These are phyloP conservation scores for Ochlodes sylvanus DNA, from an alignment of 2,888 invertebrate genomes.

Conservation along the genomic window DNA sequence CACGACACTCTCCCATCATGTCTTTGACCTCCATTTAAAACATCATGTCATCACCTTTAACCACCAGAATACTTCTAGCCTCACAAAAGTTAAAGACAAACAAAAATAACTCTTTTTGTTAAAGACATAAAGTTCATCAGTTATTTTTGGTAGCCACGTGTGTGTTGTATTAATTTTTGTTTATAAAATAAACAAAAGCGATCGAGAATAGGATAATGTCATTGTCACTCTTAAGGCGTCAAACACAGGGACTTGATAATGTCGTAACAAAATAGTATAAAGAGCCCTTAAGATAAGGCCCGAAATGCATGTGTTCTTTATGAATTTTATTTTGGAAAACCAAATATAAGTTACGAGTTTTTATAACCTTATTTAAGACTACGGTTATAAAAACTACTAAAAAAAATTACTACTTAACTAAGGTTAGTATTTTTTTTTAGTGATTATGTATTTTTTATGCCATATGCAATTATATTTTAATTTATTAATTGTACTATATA, in stretches of 20 bases:
- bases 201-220: constrained; percentile 77
- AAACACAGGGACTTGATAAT: constrained; percentile 61
- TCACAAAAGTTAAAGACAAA: constrained; percentile 29
- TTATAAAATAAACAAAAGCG: constrained; percentile 74
- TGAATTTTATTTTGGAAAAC: too few relatives aligned
- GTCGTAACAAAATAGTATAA: constrained; percentile 40
- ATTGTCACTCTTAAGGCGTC: constrained; percentile 69
- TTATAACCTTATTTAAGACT: too few relatives aligned
- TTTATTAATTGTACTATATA: too few relatives aligned
- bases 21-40: constrained; percentile 75
- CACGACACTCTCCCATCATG: constrained; percentile 52
- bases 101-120: constrained; percentile 38
- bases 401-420: too few relatives aligned
- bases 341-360: too few relatives aligned
- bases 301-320: constrained; percentile 6
- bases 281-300: constrained; percentile 50
- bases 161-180: constrained; percentile 60
- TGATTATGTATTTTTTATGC: too few relatives aligned
- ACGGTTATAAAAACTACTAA: too few relatives aligned
- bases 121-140: constrained; percentile 8
- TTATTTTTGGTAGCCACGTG: constrained; percentile 32
- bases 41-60: constrained; percentile 61
- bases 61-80: constrained; percentile 43
- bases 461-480: too few relatives aligned
- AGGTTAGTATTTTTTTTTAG: too few relatives aligned